Conservation (phyloP, 2,888 invertebrate genomes). For the Parnassius apollo region DNA sequence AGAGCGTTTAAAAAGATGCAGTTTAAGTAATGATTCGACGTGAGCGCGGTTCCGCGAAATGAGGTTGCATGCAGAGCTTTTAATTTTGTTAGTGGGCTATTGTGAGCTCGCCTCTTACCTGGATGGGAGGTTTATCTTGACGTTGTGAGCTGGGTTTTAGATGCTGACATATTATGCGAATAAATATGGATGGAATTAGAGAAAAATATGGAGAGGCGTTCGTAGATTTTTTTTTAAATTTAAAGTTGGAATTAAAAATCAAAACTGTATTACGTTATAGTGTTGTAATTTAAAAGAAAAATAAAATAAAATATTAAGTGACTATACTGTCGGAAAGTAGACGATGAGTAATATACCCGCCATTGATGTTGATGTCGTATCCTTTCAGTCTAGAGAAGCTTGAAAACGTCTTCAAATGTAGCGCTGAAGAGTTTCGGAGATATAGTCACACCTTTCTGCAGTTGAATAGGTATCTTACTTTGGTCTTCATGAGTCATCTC, state of each 20-base stretch:
- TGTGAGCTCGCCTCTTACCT: slow-evolving; percentile 36
- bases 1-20: slow-evolving; percentile 70
- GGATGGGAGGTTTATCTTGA: slow-evolving; percentile 32
- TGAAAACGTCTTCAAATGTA: too few relatives aligned
- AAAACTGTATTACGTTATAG: too few relatives aligned
- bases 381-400: too few relatives aligned
- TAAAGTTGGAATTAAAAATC: neutral
- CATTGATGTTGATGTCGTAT: too few relatives aligned
- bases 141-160: slow-evolving; percentile 30
- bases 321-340: too few relatives aligned
- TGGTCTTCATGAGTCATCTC: too few relatives aligned
- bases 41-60: slow-evolving; percentile 42
- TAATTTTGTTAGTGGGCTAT: slow-evolving; percentile 59
- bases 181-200: slow-evolving; percentile 22
- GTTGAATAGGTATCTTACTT: too few relatives aligned
- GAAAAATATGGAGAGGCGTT: slow-evolving; percentile 14
- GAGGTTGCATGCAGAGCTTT: slow-evolving; percentile 45
- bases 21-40: slow-evolving; percentile 75
- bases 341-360: too few relatives aligned
- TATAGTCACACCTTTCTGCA: too few relatives aligned
- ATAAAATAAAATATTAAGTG: too few relatives aligned
- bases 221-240: neutral
- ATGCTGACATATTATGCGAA: slow-evolving; percentile 25
- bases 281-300: too few relatives aligned
- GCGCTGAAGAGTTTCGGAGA: too few relatives aligned